Conservation (phyloP, 2,888 invertebrate genomes). For the Amphipoea lucens region DNA sequence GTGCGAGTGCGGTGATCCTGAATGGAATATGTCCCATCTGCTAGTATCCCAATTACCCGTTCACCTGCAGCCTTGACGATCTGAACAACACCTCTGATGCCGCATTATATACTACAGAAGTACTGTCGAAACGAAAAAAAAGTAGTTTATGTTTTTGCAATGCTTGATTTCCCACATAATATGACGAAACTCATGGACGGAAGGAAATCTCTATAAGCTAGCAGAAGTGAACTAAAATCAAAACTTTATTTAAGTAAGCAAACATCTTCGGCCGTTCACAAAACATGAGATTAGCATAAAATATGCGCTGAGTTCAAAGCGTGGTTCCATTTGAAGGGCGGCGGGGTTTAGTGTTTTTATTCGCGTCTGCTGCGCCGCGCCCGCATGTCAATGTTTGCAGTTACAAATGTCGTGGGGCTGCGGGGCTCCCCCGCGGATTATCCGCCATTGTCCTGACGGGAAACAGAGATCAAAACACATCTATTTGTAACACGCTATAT, state of each 20-base stretch:
- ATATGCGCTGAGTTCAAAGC: conserved; percentile 51
- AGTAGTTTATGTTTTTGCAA: neutral
- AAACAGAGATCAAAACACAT: conserved; percentile 47
- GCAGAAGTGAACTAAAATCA: conserved; percentile 15
- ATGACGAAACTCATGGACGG: neutral
- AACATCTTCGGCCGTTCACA: conserved; percentile 25
- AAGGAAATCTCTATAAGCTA: neutral
- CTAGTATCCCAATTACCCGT: neutral
- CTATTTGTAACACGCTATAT: conserved; percentile 29
- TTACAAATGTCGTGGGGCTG: conserved; percentile 67
- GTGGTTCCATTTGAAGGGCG: conserved; percentile 48
- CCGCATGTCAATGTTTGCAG: conserved; percentile 82
- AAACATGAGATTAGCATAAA: conserved; percentile 59
- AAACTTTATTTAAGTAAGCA: conserved; percentile 18
- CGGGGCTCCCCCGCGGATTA: conserved; percentile 55
- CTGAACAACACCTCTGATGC: neutral
- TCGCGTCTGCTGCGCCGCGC: conserved; percentile 59
- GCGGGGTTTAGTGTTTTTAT: conserved; percentile 75
- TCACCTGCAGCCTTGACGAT: neutral
- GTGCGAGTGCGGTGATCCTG: neutral
- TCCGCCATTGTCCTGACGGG: conserved; percentile 62
- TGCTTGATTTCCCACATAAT: neutral
- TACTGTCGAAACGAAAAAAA: neutral
- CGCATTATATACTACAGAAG: neutral
- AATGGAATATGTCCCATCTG: neutral